phyloP scores from a whole-genome alignment of 2,113 vertebrate genomes.

The Coreoperca whiteheadi region DNA sequence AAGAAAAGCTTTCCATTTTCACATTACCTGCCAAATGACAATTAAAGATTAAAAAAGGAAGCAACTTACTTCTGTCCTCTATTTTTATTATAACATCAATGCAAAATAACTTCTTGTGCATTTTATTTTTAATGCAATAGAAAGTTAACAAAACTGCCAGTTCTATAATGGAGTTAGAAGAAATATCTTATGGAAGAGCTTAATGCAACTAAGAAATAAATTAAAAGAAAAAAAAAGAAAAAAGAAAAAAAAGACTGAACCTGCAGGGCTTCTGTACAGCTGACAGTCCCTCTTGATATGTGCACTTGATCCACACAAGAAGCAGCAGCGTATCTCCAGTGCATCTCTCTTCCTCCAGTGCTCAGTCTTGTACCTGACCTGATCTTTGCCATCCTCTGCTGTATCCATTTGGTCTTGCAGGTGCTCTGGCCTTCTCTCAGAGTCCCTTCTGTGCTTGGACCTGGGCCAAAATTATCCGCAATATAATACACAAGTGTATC shows the following conservation, averaged over 20 bases:
- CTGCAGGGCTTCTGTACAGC: conserved; percentile 88
- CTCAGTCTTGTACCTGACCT: conserved; percentile 81
- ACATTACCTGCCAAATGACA: conserved; percentile 77
- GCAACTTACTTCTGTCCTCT: not conserved
- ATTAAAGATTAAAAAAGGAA: conserved; percentile 33
- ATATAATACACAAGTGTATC: not conserved
- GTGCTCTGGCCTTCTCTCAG: conserved; percentile 81
- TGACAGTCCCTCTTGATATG: conserved; percentile 95
- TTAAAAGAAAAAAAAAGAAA: too few relatives aligned
- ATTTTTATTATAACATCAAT: not conserved
- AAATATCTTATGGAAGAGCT: not conserved
- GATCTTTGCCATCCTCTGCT: conserved; percentile 80
- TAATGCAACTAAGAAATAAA: not conserved
- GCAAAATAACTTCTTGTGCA: not conserved
- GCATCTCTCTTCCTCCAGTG: conserved; percentile 89
- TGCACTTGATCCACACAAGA: conserved; percentile 89
- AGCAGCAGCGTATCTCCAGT: conserved; percentile 92
- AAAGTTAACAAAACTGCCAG: not conserved
- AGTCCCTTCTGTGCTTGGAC: conserved; percentile 83
- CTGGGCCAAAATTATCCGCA: conserved; percentile 64
- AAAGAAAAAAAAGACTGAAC: too few relatives aligned
- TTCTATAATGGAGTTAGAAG: not conserved
- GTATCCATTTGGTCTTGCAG: conserved; percentile 72
- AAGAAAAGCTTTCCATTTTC: conserved; percentile 81
- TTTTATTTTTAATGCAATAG: not conserved